Percentiles rank a stretch among this genome's conserved stretches.
Evolutionary conservation across 1,140 invertebrate species (phyloP).

Genomic region (Hylaeus anthracinus): DNA sequence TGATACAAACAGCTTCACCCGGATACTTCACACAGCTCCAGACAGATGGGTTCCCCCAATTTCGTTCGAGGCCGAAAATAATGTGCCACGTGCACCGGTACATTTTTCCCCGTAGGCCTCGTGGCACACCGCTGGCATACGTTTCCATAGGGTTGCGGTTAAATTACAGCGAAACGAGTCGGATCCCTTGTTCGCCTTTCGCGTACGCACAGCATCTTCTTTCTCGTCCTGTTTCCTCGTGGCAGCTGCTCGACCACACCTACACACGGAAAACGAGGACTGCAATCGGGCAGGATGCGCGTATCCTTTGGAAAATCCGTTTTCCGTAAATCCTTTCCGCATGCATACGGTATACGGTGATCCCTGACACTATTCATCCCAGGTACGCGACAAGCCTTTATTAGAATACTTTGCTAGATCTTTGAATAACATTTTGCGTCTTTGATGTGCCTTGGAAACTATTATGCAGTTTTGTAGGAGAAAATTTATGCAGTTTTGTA

Average conservation of each 20-base stretch:
- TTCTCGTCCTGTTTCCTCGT: conserved; percentile 38
- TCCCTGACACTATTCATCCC: background rate
- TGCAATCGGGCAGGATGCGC: conserved; percentile 39
- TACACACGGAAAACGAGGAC: conserved; percentile 4
- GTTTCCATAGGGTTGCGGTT: conserved; percentile 24
- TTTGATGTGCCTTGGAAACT: too few species aligned
- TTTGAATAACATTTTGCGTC: too few species aligned
- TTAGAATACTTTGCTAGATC: too few species aligned
- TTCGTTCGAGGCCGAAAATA: conserved; percentile 50
- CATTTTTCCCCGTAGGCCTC: background rate
- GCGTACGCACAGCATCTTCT: conserved; percentile 44
- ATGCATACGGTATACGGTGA: background rate
- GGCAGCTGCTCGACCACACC: conserved; percentile 40
- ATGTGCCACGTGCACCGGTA: conserved; percentile 52
- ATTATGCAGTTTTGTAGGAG: too few species aligned
- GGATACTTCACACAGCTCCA: background rate
- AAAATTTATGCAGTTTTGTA: too few species aligned
- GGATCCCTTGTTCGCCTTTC: conserved; percentile 19
- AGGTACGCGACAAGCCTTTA: background rate
- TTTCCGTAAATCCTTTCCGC: conserved; percentile 12
- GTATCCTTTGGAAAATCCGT: conserved; percentile 48
- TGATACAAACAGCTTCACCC: background rate
- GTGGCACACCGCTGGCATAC: conserved; percentile 6
- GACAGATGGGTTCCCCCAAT: background rate
- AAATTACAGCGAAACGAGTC: conserved; percentile 39